Conservation (phyloP, 2,113 vertebrate species). For the Brevimyrus niger region DNA sequence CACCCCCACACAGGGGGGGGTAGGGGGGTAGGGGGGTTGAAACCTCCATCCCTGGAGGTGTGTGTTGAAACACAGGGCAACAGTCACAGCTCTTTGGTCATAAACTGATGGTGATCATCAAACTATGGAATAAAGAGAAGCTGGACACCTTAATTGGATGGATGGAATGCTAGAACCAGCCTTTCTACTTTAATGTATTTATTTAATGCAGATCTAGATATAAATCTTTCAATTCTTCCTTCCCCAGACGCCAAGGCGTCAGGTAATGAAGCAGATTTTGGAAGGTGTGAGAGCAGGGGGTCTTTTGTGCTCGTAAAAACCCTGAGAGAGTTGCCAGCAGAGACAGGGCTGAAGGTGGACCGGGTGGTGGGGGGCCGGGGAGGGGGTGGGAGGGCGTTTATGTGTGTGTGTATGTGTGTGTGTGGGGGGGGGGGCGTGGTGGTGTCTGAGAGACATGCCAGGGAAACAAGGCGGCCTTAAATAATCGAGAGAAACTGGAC, state of each 20-base stretch:
- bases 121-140: background rate
- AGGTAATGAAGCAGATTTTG: constrained; percentile 11
- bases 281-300: background rate
- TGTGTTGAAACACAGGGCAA: background rate
- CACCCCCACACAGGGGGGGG: too few relatives aligned
- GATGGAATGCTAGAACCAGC: background rate
- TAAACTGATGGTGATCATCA: background rate
- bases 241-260: constrained; percentile 1
- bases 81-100: background rate
- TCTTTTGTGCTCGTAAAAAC: background rate
- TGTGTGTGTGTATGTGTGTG: background rate
- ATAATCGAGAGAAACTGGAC: background rate
- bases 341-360: background rate
- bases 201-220: background rate
- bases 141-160: background rate
- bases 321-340: background rate
- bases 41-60: background rate
- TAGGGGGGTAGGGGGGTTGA: background rate
- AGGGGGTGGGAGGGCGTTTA: background rate
- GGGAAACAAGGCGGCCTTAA: background rate
- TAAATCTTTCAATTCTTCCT: constrained; percentile 8
- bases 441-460: background rate
- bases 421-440: background rate
- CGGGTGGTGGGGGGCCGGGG: background rate
- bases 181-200: background rate